phyloP scores from a whole-genome alignment of 2,797 vertebrate genomes.

The Pseudochaenichthys georgianus region DNA sequence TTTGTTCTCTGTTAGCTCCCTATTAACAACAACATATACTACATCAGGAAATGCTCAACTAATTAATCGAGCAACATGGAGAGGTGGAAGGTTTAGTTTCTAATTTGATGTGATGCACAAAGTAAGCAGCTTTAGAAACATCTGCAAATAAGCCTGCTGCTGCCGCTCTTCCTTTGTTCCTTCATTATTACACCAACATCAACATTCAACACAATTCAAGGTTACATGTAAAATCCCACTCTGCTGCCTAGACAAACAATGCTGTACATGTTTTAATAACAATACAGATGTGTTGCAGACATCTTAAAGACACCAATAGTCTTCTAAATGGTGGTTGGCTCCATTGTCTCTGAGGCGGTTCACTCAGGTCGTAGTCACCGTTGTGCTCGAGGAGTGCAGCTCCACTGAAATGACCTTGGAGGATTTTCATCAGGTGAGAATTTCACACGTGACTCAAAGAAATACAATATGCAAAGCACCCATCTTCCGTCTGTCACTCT shows the following conservation, averaged over 20 bases:
- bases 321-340: conserved; percentile 16
- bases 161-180: conserved; percentile 37
- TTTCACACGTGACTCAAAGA: conserved; percentile 3
- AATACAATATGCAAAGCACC: conserved; percentile 20
- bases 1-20: too few species aligned
- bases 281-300: conserved; percentile 31
- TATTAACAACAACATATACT: not conserved
- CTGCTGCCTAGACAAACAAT: not conserved
- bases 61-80: conserved; percentile 15
- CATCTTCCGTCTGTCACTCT: conserved; percentile 36
- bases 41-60: conserved; percentile 14
- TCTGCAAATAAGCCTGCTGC: conserved; percentile 53
- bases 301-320: conserved; percentile 15
- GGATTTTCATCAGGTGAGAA: conserved; percentile 15
- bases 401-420: conserved; percentile 45
- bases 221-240: conserved; percentile 36
- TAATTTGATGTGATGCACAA: conserved; percentile 41
- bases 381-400: not conserved
- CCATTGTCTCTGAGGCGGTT: not conserved
- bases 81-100: conserved; percentile 7
- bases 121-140: conserved; percentile 58
- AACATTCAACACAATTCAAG: conserved; percentile 40
- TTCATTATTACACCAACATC: conserved; percentile 40
- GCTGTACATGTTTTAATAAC: conserved; percentile 5
- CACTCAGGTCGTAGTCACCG: conserved; percentile 4